Evolutionary conservation across 2,888 invertebrate species (phyloP), one percentile per base, ranked within the genome.

Genomic region (Taphrorychus bicolor): DNA sequence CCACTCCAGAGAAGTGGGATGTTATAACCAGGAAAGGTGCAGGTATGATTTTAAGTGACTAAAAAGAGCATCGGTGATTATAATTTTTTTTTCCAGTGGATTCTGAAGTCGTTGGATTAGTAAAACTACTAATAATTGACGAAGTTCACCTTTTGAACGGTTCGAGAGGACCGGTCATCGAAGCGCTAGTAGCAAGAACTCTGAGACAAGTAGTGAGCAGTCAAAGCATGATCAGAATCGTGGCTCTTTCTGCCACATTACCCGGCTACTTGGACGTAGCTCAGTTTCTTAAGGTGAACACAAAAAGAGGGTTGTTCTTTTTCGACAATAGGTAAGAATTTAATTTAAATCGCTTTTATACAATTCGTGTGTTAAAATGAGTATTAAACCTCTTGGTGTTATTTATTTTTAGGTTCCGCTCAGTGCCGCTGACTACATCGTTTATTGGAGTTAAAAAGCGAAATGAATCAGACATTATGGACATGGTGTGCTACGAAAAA

Each of bases 1-100:
- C 98, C 1, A 99, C 99, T 0, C 99, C 99, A 0, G 99, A 99
- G 83, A 99, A 99, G 78, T 99, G 99, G 98, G 99, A 99, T 81
- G 97, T 99, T 4, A 96, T 99, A 1, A 98, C 98, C 0, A 87
- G 99, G 72, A 99, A 99, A 82, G 93, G 93, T 14, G 90, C 92
- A 21, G 91, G 89, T 89, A 79, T 80, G 73, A 41, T 42, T 40
- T 23, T 60, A 56, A 41, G 18, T 49, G 32, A 60, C 5, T 22
- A 42, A 61, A 48, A 51, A 22, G 1, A 9, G n/a, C n/a, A n/a
- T n/a, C n/a, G n/a, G n/a, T n/a, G n/a, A n/a, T 22, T 42, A 1
- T 32, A 7, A 9, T 42, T 63, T 59, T 40, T 14, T 32, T 14
- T 80, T 78, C 11, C 81, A 86, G 92, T 95, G 5, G 97, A 97